phyloP scores from a whole-genome alignment of 2,113 vertebrate species.

The Mugil cephalus region DNA sequence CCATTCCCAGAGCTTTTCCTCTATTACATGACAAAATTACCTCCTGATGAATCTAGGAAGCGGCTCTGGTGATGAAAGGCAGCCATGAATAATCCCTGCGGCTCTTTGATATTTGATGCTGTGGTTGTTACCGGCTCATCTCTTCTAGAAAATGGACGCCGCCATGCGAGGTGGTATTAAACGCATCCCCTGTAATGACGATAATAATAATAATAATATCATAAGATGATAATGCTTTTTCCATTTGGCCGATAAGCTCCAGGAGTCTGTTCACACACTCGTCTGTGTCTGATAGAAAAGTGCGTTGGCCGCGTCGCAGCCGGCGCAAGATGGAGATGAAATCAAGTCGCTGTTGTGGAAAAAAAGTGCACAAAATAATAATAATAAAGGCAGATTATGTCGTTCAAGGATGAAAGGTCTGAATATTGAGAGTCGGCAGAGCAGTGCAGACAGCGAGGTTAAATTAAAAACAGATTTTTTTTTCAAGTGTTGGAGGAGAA shows the following conservation, averaged over 20 bases:
- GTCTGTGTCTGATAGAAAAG: conserved; percentile 53
- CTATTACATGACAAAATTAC: conserved; percentile 38
- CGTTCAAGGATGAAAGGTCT: conserved; percentile 17
- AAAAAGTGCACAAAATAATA: conserved; percentile 14
- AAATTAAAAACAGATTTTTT: neutral
- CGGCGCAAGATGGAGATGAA: conserved; percentile 27
- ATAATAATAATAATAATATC: conserved; percentile 47
- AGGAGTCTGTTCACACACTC: conserved; percentile 23
- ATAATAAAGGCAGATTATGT: conserved; percentile 37
- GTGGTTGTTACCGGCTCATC: conserved; percentile 44
- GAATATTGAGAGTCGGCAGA: conserved; percentile 8
- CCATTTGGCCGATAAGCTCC: conserved; percentile 46
- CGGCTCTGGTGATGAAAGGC: conserved; percentile 51
- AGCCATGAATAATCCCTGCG: conserved; percentile 47
- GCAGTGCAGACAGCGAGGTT: neutral
- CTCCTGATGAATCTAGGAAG: conserved; percentile 52
- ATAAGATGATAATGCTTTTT: conserved; percentile 40
- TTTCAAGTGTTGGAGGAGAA: neutral
- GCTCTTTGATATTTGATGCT: conserved; percentile 59
- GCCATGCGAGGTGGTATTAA: conserved; percentile 50
- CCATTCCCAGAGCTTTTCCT: conserved; percentile 24
- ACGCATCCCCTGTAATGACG: conserved; percentile 45
- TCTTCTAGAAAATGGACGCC: conserved; percentile 35
- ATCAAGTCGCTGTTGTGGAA: conserved; percentile 35
- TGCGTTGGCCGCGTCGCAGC: conserved; percentile 29